Conservation (phyloP, 1,140 invertebrate species). For the Oryzaephilus surinamensis region DNA sequence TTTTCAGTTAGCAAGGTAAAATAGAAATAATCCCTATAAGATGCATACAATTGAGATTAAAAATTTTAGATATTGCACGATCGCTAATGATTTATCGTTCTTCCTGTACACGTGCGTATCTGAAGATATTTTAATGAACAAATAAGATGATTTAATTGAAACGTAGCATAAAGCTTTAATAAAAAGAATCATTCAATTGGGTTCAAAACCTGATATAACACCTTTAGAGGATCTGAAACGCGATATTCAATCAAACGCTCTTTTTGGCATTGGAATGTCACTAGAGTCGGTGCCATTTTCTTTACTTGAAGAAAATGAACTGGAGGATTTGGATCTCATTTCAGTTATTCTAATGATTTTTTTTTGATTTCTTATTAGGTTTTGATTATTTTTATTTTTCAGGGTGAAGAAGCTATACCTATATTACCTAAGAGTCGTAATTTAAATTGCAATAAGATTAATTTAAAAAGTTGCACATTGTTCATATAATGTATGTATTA, state of each 20-base stretch:
- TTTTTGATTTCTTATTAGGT: neutral
- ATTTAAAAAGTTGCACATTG: too few relatives aligned
- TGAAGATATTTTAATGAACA: constrained; percentile 31
- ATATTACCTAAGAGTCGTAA: too few relatives aligned
- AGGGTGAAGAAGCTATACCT: constrained; percentile 16
- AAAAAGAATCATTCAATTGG: constrained; percentile 20
- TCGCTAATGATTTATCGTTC: constrained; percentile 41
- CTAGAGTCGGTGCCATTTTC: constrained; percentile 18
- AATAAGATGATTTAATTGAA: constrained; percentile 36
- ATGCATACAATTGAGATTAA: neutral
- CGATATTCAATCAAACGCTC: constrained; percentile 5
- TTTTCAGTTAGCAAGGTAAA: constrained; percentile 50
- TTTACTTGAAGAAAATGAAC: constrained; percentile 17
- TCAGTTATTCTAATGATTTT: constrained; percentile 3
- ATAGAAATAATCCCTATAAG: too few relatives aligned
- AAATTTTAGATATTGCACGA: constrained; percentile 34
- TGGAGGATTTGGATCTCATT: constrained; percentile 14
- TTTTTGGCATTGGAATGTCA: constrained; percentile 14
- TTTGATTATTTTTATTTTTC: constrained; percentile 4
- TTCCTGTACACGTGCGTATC: constrained; percentile 42
- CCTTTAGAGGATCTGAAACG: constrained; percentile 12
- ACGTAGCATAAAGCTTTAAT: constrained; percentile 37
- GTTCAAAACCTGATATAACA: constrained; percentile 15
- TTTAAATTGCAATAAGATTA: too few relatives aligned
- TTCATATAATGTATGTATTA: too few relatives aligned